Conservation (phyloP, 2,797 vertebrate genomes). For the Aselliscus stoliczkanus region DNA sequence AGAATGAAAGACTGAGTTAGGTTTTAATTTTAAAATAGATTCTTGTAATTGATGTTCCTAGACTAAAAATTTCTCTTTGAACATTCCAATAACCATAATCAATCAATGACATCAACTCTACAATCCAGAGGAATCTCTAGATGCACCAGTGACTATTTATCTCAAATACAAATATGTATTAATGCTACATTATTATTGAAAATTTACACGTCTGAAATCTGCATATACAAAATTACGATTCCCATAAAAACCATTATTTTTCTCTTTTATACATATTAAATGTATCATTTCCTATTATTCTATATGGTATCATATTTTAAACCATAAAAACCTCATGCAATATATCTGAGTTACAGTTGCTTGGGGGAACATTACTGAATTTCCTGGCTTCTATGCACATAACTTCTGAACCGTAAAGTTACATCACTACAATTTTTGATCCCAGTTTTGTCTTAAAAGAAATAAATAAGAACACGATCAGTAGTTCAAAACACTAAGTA, state of each 20-base stretch:
- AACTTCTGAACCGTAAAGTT: slow-evolving; percentile 59
- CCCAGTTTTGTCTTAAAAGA: slow-evolving; percentile 52
- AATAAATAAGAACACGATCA: slow-evolving; percentile 54
- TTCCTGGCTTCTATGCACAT: slow-evolving; percentile 50
- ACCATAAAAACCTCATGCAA: slow-evolving; percentile 61
- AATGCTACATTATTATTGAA: neutral
- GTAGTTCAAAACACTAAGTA: slow-evolving; percentile 40
- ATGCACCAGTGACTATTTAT: rapidly evolving
- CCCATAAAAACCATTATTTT: neutral
- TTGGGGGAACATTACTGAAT: slow-evolving; percentile 58
- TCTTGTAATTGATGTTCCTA: neutral
- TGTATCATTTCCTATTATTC: neutral
- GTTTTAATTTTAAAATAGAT: neutral
- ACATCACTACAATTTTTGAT: slow-evolving; percentile 43
- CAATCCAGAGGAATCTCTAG: rapidly evolving
- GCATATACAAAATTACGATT: slow-evolving; percentile 17
- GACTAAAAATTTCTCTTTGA: neutral
- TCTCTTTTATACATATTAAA: slow-evolving; percentile 30
- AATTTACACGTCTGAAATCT: neutral
- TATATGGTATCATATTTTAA: slow-evolving; percentile 40
- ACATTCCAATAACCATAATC: neutral
- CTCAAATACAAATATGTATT: slow-evolving; percentile 17
- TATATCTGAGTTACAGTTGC: slow-evolving; percentile 62
- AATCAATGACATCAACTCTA: neutral
- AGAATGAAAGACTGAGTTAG: neutral